Evolutionary conservation across 1,140 invertebrate species (phyloP).

Genomic region (Drosophila burlai): DNA sequence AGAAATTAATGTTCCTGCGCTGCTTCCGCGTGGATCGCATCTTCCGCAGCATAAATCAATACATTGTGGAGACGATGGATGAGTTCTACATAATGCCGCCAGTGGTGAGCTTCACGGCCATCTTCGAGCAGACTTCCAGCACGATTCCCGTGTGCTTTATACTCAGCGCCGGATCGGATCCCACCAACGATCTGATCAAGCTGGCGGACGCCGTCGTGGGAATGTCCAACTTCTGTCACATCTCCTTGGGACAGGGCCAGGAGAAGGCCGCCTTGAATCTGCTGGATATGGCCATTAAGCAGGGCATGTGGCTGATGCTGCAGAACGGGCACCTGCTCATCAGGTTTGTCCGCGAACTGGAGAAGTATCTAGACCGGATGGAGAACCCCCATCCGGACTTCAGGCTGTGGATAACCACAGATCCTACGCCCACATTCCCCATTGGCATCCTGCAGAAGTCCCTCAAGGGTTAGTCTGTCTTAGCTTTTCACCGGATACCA

Average conservation of each 20-base stretch:
- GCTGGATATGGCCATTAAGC: conserved; percentile 89
- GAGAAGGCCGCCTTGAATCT: conserved; percentile 91
- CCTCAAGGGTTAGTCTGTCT: conserved; percentile 89
- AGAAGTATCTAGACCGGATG: conserved; percentile 93
- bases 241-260: conserved; percentile 96
- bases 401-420: conserved; percentile 96
- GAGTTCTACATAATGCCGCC: conserved; percentile 94
- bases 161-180: conserved; percentile 94
- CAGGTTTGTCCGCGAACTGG: conserved; percentile 91
- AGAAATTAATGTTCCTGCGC: conserved; percentile 92
- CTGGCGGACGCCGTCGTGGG: conserved; percentile 90
- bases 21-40: conserved; percentile 95
- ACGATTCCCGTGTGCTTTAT: conserved; percentile 94
- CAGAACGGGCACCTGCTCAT: conserved; percentile 96
- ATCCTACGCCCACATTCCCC: conserved; percentile 93
- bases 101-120: conserved; percentile 91
- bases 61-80: conserved; percentile 92
- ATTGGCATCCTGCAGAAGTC: conserved; percentile 95
- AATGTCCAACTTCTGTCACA: conserved; percentile 91
- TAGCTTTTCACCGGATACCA: conserved; percentile 6
- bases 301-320: conserved; percentile 95
- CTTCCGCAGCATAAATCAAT: conserved; percentile 92
- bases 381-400: conserved; percentile 94
- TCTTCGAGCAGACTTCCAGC: conserved; percentile 92
- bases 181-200: conserved; percentile 94